These are phyloP conservation scores for Myotis planiceps DNA, from an alignment of 2,797 vertebrate genomes.

Conservation along the genomic window DNA sequence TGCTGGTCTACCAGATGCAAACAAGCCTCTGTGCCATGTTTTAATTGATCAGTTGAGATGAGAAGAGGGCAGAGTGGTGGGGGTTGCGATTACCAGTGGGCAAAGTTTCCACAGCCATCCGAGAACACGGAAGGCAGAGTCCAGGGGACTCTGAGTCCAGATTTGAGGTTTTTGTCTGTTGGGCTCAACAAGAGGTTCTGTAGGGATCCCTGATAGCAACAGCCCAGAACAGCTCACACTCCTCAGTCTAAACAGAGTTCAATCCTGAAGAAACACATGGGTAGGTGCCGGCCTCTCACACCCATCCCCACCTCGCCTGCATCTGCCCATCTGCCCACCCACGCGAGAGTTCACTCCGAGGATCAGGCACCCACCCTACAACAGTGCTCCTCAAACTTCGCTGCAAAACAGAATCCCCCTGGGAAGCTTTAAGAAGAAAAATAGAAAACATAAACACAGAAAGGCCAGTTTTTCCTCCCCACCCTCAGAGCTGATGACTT, in stretches of 20 bases:
- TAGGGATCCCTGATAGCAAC: not conserved
- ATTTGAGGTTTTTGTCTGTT: not conserved
- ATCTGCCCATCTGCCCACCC: not conserved
- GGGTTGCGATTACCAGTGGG: not conserved
- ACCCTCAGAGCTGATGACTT: not conserved
- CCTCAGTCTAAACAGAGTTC: not conserved
- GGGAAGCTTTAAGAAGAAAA: not conserved
- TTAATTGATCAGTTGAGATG: not conserved
- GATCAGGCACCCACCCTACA: not conserved
- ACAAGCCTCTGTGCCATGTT: not conserved
- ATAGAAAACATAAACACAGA: not conserved
- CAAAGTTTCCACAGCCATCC: not conserved
- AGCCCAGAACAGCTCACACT: not conserved
- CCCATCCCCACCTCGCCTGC: not conserved
- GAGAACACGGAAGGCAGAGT: rapidly evolving
- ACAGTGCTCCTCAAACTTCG: not conserved
- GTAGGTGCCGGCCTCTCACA: rapidly evolving
- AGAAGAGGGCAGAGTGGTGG: not conserved
- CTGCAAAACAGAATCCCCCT: not conserved
- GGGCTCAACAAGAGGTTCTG: not conserved
- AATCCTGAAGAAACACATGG: rapidly evolving
- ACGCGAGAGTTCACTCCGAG: no score
- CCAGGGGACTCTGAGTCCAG: not conserved
- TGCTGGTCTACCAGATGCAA: not conserved
- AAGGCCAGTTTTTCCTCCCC: not conserved